A percentile compares a stretch with the other conserved stretches of the same genome.
phyloP scores from a whole-genome alignment of 2,113 vertebrate genomes.

The Cichladusa arquata region DNA sequence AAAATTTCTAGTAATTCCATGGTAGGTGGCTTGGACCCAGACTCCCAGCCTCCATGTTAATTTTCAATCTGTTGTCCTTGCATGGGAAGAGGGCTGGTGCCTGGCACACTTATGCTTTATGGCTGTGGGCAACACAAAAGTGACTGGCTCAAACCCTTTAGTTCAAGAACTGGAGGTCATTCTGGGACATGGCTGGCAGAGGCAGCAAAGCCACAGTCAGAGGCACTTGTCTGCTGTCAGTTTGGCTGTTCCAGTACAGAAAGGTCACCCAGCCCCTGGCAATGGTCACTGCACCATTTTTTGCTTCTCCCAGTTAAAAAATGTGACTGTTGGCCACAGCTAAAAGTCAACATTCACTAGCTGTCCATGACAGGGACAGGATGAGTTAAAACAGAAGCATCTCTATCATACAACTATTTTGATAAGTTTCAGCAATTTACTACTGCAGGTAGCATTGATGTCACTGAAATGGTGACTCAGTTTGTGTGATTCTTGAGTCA shows the following conservation, averaged over 20 bases:
- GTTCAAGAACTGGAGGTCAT: neutral
- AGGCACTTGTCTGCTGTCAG: neutral
- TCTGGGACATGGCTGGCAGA: neutral
- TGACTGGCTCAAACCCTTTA: neutral
- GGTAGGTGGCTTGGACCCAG: neutral
- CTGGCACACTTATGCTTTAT: neutral
- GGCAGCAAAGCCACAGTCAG: neutral
- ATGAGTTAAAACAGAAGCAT: neutral
- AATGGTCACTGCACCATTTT: neutral
- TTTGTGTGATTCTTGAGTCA: neutral
- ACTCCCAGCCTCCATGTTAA: neutral
- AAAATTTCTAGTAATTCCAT: neutral
- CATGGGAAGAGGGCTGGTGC: neutral
- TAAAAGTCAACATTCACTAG: neutral
- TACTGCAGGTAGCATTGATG: neutral
- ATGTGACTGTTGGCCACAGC: neutral
- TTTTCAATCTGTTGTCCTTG: neutral
- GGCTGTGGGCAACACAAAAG: neutral
- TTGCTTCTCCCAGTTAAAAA: neutral
- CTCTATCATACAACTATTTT: neutral
- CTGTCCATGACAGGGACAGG: neutral
- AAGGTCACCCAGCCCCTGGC: neutral
- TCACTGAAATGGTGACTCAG: conserved; percentile 21
- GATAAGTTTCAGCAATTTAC: neutral
- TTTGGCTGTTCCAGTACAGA: neutral